Evolutionary conservation across 2,797 vertebrate species (phyloP), one percentile per base, ranked within the genome.

Genomic region (Aplochiton taeniatus): DNA sequence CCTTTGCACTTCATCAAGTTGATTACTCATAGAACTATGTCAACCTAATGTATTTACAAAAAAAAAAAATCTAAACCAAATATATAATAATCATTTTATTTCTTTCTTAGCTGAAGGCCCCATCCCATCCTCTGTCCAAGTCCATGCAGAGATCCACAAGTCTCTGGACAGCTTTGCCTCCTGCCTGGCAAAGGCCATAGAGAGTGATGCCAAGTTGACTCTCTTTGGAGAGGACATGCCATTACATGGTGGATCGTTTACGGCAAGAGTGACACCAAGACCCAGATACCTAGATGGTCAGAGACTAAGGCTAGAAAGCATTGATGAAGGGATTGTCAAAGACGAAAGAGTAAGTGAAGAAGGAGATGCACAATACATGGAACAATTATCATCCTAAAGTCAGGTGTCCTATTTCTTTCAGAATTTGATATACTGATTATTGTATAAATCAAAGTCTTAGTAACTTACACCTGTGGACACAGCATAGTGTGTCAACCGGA

Each of bases 241-340:
- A 18, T 70, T 93, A 63, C 83, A 92, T 0, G 91, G 83, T 50
- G 89, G 89, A 43, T 72, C 94, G 61, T 85, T 92, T 7, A 73
- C 83, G 0, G 67, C 58, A 0, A 85, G 93, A 68, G 73, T 89
- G 0, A 60, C 85, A 0, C 86, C 89, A 0, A 91, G 93, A 44
- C 90, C 89, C 69, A 91, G 94, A 16, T 92, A 93, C 70, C 91
- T 91, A 5, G 88, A 91, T 3, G 92, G 90, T 43, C 95, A 96
- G 83, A 94, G 95, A 84, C 90, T 96, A 64, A 92, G 93, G 78
- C 76, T 99, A 87, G 95, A 98, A 84, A 99, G 96, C 77, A 99
- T 99, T 0, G 95, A 98, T 48, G 98, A 99, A 90, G 98, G 96
- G 62, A 95, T 93, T 4, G 77, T 95, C 60, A 95, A 88, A 70